Conservation (phyloP, 2,888 invertebrate genomes). For the Acronicta psi region DNA sequence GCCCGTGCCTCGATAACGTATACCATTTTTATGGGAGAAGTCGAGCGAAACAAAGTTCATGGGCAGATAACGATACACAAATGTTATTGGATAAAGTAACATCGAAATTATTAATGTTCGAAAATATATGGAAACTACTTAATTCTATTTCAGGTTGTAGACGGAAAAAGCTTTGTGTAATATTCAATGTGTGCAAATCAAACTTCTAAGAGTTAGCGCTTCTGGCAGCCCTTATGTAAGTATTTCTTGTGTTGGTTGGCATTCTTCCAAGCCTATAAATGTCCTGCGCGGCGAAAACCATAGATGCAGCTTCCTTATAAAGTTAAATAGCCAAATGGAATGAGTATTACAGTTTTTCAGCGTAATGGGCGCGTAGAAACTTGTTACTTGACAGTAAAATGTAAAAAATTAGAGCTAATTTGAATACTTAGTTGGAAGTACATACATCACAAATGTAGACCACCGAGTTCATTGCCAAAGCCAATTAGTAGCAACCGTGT, state of each 20-base stretch:
- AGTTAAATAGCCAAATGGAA: slow-evolving; percentile 48
- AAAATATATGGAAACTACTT: neutral
- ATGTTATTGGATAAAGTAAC: slow-evolving; percentile 10
- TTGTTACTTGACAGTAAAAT: neutral
- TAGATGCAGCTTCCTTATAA: slow-evolving; percentile 71
- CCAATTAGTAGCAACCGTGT: slow-evolving; percentile 62
- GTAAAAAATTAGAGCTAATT: slow-evolving; percentile 26
- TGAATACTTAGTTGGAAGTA: no score
- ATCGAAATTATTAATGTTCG: slow-evolving; percentile 1
- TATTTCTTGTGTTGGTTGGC: slow-evolving; percentile 71
- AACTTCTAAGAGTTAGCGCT: slow-evolving; percentile 42
- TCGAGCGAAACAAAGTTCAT: slow-evolving; percentile 71
- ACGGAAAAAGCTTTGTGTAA: slow-evolving; percentile 35
- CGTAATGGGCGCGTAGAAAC: neutral
- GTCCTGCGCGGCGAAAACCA: slow-evolving; percentile 68
- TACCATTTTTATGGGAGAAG: slow-evolving; percentile 68
- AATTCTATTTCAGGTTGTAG: slow-evolving; percentile 20
- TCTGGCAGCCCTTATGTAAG: slow-evolving; percentile 68
- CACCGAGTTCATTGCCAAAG: slow-evolving; percentile 64
- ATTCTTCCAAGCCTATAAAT: slow-evolving; percentile 77
- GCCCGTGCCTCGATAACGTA: slow-evolving; percentile 70
- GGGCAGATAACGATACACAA: slow-evolving; percentile 58
- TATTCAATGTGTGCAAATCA: slow-evolving; percentile 33
- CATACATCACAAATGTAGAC: slow-evolving; percentile 50
- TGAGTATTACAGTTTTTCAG: slow-evolving; percentile 32